These are phyloP conservation scores for Percopsis omiscomaycus DNA, from an alignment of 2,797 vertebrate genomes.

Conservation along the genomic window DNA sequence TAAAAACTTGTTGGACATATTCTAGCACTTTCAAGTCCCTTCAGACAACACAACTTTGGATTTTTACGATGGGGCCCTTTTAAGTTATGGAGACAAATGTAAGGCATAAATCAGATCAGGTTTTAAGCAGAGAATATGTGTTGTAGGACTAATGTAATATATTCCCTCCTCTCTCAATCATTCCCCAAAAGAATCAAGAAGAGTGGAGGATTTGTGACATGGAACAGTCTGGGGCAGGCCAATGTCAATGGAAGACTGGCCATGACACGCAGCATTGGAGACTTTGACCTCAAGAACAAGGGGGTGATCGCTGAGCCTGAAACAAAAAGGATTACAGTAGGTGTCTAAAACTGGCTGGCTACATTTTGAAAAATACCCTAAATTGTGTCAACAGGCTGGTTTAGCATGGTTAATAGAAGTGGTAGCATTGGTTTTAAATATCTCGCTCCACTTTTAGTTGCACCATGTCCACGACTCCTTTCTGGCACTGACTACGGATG, in stretches of 20 bases:
- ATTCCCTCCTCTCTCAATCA: background rate
- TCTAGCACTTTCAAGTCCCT: background rate
- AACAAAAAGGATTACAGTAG: constrained; percentile 86
- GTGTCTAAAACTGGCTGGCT: constrained; percentile 26
- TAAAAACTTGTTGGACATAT: no score
- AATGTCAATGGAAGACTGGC: constrained; percentile 95
- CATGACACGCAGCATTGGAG: constrained; percentile 97
- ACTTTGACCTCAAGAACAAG: constrained; percentile 89
- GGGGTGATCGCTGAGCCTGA: constrained; percentile 97
- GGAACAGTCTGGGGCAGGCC: constrained; percentile 96
- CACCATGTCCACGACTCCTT: constrained; percentile 90
- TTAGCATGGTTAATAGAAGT: background rate
- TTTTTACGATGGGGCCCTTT: no score
- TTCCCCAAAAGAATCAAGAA: constrained; percentile 82
- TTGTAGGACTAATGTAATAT: background rate
- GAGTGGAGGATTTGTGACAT: constrained; percentile 90
- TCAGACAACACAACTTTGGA: no score
- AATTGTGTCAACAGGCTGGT: background rate
- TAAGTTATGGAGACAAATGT: no score
- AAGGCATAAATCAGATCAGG: no score
- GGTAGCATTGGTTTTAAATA: background rate
- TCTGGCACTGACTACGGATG: constrained; percentile 93
- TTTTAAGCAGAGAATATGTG: no score
- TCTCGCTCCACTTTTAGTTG: constrained; percentile 71
- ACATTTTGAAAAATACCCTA: background rate